A percentile compares a stretch with the other conserved stretches of the same genome.
phyloP scores from a whole-genome alignment of 37 sponge, comb jelly and placozoan species.

The Beroe forskalii region DNA sequence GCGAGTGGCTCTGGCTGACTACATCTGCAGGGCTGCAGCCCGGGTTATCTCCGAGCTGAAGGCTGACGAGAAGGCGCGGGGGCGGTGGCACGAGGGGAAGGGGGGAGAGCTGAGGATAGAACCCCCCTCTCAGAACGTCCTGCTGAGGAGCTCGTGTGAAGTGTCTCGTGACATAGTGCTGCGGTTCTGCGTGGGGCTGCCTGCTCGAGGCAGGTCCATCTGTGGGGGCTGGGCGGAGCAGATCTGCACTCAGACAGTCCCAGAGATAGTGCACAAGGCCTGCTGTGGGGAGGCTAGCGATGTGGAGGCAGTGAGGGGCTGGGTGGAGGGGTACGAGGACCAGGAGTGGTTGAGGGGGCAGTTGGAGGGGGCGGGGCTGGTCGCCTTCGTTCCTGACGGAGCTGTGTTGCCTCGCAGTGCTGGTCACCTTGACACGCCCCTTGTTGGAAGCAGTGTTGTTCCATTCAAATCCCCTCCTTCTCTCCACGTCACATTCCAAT shows the following conservation, averaged over 20 bases:
- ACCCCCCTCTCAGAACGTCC: slow-evolving; percentile 60
- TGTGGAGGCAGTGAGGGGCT: not conserved
- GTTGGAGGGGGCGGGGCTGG: not conserved
- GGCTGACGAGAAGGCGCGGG: slow-evolving; percentile 30
- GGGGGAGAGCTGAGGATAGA: slow-evolving; percentile 67
- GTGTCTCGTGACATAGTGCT: not conserved
- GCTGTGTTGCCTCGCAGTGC: slow-evolving; percentile 45
- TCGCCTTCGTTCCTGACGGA: slow-evolving; percentile 67
- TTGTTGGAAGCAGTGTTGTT: slow-evolving; percentile 17
- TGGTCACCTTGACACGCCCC: slow-evolving; percentile 44
- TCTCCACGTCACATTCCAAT: not conserved
- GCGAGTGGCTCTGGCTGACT: slow-evolving; percentile 28
- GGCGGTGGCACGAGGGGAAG: slow-evolving; percentile 65
- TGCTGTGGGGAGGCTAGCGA: slow-evolving; percentile 29
- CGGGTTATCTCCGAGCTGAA: not conserved
- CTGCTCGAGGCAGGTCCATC: slow-evolving; percentile 64
- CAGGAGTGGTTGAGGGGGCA: slow-evolving; percentile 63
- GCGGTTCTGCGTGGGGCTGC: slow-evolving; percentile 50
- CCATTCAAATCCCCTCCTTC: slow-evolving; percentile 40
- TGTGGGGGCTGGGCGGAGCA: slow-evolving; percentile 53
- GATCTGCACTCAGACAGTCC: slow-evolving; percentile 29
- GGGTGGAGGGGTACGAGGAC: slow-evolving; percentile 64
- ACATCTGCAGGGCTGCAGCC: slow-evolving; percentile 12
- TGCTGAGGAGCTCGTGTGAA: slow-evolving; percentile 37
- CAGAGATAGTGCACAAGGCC: slow-evolving; percentile 7